These are phyloP conservation scores for Drosophila triauraria DNA, from an alignment of 1,140 invertebrate species.

Conservation along the genomic window DNA sequence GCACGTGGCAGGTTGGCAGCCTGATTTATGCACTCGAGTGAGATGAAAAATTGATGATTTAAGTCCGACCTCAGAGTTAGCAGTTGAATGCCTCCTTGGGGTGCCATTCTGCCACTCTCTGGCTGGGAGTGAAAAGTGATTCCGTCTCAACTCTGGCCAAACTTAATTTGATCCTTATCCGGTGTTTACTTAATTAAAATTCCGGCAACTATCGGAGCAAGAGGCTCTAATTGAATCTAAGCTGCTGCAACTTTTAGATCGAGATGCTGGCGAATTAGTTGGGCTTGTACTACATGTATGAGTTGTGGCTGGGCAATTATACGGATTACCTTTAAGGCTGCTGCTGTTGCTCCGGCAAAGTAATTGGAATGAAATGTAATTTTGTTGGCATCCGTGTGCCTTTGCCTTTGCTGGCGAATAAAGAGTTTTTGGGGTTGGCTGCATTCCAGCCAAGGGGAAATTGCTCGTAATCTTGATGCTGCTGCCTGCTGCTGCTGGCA, in stretches of 20 bases:
- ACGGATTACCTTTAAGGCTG: constrained; percentile 33
- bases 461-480: constrained; percentile 34
- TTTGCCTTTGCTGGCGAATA: constrained; percentile 18
- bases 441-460: constrained; percentile 25
- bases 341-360: background rate
- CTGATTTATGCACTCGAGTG: constrained; percentile 68
- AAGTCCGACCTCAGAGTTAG: constrained; percentile 38
- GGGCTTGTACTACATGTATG: background rate
- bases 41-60: constrained; percentile 74
- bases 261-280: constrained; percentile 14
- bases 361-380: constrained; percentile 44
- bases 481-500: background rate
- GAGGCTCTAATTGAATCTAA: constrained; percentile 33
- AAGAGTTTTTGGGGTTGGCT: constrained; percentile 23
- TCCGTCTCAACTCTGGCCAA: constrained; percentile 11
- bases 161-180: constrained; percentile 46
- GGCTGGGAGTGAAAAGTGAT: constrained; percentile 15
- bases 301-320: constrained; percentile 20
- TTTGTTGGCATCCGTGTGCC: constrained; percentile 26
- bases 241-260: constrained; percentile 19
- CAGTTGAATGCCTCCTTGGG: constrained; percentile 49
- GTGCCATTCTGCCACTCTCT: constrained; percentile 24
- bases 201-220: constrained; percentile 26
- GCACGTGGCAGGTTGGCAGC: constrained; percentile 39
- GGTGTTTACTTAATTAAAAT: constrained; percentile 54